These are phyloP conservation scores for Papilio aristodemus DNA, from an alignment of 1,140 invertebrate species.

Conservation along the genomic window DNA sequence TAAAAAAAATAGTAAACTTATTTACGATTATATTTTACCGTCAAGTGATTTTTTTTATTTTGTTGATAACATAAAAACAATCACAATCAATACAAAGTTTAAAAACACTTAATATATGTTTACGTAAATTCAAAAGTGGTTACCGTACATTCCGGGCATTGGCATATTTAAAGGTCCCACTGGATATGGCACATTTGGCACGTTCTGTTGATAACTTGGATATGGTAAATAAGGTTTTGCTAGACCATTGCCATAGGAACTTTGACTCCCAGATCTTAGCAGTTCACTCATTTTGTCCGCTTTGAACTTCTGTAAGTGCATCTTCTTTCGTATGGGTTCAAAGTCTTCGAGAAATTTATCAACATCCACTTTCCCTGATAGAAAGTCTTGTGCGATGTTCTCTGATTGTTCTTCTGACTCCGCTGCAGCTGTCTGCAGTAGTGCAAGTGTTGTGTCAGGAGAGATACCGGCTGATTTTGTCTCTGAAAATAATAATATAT, in stretches of 20 bases:
- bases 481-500: conserved; percentile 73
- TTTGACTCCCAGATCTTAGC: conserved; percentile 75
- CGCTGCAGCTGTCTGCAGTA: conserved; percentile 91
- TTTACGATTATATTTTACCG: not conserved
- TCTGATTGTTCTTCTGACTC: conserved; percentile 95
- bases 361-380: conserved; percentile 85
- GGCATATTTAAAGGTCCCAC: conserved; percentile 82
- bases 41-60: not conserved
- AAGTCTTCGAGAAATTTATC: conserved; percentile 91
- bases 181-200: conserved; percentile 79
- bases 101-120: conserved; percentile 36
- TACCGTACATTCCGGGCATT: conserved; percentile 80
- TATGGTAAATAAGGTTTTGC: conserved; percentile 68
- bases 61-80: not conserved
- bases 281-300: conserved; percentile 93
- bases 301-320: conserved; percentile 91
- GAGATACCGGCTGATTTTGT: conserved; percentile 86
- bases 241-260: conserved; percentile 64
- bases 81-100: conserved; percentile 14
- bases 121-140: conserved; percentile 64
- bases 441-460: conserved; percentile 89
- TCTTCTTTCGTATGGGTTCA: conserved; percentile 85
- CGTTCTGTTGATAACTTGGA: conserved; percentile 63
- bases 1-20: not conserved
- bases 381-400: conserved; percentile 87